Evolutionary conservation across 1,140 invertebrate genomes (phyloP), one percentile per base, ranked within the genome.

Genomic region (Acromyrmex echinatior): DNA sequence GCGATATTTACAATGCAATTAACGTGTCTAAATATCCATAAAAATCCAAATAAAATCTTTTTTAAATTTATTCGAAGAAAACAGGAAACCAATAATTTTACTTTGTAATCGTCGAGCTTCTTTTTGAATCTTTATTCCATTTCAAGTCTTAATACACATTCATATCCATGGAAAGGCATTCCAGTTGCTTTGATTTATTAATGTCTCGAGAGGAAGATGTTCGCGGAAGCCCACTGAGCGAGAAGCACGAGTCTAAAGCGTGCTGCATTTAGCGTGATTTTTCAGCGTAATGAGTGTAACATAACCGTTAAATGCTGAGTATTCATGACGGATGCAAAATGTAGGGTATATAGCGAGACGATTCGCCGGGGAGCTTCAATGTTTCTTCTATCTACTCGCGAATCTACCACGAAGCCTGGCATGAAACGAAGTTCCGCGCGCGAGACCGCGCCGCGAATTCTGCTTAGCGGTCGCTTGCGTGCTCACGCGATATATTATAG

Each of bases 241-340:
- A 53, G 78, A 39, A 81, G 49, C 78, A 25, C 16, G 28, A 70
- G 28, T 70, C 65, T 12, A 49, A 39, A 81, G 31, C 77, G 35
- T 68, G 45, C 28, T 10, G 77, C 63, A 31, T 82, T 87, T 77
- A 87, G 63, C 77, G 85, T 35, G 71, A 87, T 77, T 76, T 76
- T 86, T 60, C 56, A 86, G 71, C 49, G 77, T 28, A 82, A 76
- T 53, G 39, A 82, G 65, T 58, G 21, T 21, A 68, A 58, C n/a
- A 76, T 25, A 39, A 77, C 66, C 66, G 86, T 60, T 63, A 88
- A 79, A 79, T n/a, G 60, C 86, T 56, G 39, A 53, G 56, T 58
- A 58, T 56, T 73, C 85, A 88, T 82, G 87, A 87, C 56, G 51
- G 53, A 82, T 53, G 45, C 77, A 58, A 73, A 87, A 88, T 76